These are phyloP conservation scores for Porites cylindrica DNA, from an alignment of 92 coral and sea anemone genomes.

Conservation along the genomic window DNA sequence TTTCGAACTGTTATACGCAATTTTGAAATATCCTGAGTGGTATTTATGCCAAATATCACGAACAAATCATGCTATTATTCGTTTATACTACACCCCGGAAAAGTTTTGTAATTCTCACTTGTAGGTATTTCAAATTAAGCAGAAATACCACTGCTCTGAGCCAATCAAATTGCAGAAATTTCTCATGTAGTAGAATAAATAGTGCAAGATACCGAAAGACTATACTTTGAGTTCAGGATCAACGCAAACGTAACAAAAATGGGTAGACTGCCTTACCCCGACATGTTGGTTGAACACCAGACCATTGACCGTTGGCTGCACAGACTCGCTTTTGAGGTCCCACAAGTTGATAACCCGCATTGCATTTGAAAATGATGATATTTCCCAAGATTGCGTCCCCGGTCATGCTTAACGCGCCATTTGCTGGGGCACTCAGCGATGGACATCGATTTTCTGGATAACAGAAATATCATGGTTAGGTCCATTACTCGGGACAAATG, in stretches of 20 bases:
- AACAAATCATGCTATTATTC: too few species aligned
- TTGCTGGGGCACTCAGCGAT: slow-evolving; percentile 63
- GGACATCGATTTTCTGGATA: slow-evolving; percentile 83
- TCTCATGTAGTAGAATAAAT: too few species aligned
- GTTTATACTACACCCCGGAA: too few species aligned
- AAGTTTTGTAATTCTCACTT: too few species aligned
- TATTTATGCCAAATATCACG: too few species aligned
- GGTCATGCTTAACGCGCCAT: slow-evolving; percentile 74
- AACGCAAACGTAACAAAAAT: too few species aligned
- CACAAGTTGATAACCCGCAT: slow-evolving; percentile 76
- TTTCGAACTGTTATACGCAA: too few species aligned
- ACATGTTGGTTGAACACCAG: slow-evolving; percentile 95
- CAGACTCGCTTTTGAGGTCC: slow-evolving; percentile 86
- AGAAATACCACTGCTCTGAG: too few species aligned
- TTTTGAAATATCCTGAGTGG: too few species aligned
- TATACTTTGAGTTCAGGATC: neutral
- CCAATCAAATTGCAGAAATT: too few species aligned
- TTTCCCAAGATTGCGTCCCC: slow-evolving; percentile 93
- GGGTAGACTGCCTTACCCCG: slow-evolving; percentile 55
- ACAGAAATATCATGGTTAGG: neutral
- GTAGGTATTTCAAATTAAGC: too few species aligned
- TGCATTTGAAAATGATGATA: slow-evolving; percentile 74
- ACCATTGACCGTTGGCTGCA: slow-evolving; percentile 90
- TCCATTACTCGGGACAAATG: neutral
- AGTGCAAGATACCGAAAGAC: too few species aligned